Conservation (phyloP, 92 coral and sea anemone species). For the Diadumene lineata region DNA sequence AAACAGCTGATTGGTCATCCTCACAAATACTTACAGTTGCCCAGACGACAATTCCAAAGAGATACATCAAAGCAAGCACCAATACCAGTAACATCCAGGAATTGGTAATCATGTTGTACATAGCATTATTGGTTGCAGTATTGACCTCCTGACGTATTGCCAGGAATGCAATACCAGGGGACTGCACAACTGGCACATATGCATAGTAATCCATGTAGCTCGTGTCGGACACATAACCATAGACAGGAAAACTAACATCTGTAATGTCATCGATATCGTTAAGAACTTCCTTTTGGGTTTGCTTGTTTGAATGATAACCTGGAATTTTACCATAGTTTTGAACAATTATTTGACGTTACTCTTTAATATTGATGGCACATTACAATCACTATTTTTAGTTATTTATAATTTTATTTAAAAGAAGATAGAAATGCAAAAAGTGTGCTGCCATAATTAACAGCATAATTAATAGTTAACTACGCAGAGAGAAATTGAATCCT, state of each 20-base stretch:
- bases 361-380: no score
- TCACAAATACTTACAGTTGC: constrained; percentile 17
- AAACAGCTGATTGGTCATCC: no score
- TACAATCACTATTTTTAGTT: no score
- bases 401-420: no score
- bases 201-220: constrained; percentile 57
- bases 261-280: constrained; percentile 44
- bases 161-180: constrained; percentile 74
- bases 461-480: no score
- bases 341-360: background rate
- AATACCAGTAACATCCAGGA: constrained; percentile 51
- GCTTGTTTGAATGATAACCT: constrained; percentile 30
- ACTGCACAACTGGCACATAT: constrained; percentile 64
- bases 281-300: constrained; percentile 36
- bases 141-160: constrained; percentile 21
- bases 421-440: no score
- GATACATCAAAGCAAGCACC: constrained; percentile 23
- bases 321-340: background rate
- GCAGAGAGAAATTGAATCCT: no score
- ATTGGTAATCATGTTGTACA: constrained; percentile 19
- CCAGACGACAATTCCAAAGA: constrained; percentile 70
- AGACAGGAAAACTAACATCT: constrained; percentile 69
- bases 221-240: constrained; percentile 48
- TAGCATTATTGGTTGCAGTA: constrained; percentile 14
- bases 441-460: no score